Percentiles rank a stretch among this genome's conserved stretches.
phyloP scores from a whole-genome alignment of 2,888 invertebrate species.

The Drosophila testacea region DNA sequence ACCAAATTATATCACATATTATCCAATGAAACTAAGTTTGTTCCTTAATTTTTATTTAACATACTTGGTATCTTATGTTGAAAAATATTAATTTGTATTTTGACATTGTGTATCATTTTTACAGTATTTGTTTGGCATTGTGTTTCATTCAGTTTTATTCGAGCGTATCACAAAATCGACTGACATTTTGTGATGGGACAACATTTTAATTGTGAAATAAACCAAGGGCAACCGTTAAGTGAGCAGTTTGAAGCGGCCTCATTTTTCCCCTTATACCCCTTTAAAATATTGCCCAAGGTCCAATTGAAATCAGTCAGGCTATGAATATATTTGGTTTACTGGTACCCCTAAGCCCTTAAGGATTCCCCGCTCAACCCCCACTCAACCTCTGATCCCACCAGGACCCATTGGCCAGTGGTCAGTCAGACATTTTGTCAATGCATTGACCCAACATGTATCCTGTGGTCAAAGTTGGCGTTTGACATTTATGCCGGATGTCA shows the following conservation, averaged over 20 bases:
- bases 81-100: too few relatives aligned
- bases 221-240: constrained; percentile 51
- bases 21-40: too few relatives aligned
- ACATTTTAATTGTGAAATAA: constrained; percentile 72
- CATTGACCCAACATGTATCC: constrained; percentile 76
- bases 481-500: constrained; percentile 80
- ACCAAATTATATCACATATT: too few relatives aligned
- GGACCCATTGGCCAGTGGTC: constrained; percentile 15
- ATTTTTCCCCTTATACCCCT: neutral
- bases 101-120: too few relatives aligned
- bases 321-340: constrained; percentile 73
- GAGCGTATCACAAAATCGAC: constrained; percentile 8
- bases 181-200: constrained; percentile 9
- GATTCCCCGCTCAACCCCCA: neutral
- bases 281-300: constrained; percentile 21
- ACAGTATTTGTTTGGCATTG: too few relatives aligned
- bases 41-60: too few relatives aligned
- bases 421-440: constrained; percentile 62
- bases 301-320: constrained; percentile 58
- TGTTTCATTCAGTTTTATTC: neutral
- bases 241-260: constrained; percentile 42
- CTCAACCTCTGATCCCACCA: neutral
- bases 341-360: constrained; percentile 11
- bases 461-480: constrained; percentile 80
- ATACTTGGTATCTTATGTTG: too few relatives aligned